Evolutionary conservation across 2,797 vertebrate genomes (phyloP), one percentile per base, ranked within the genome.

Genomic region (Poecilia velifera): DNA sequence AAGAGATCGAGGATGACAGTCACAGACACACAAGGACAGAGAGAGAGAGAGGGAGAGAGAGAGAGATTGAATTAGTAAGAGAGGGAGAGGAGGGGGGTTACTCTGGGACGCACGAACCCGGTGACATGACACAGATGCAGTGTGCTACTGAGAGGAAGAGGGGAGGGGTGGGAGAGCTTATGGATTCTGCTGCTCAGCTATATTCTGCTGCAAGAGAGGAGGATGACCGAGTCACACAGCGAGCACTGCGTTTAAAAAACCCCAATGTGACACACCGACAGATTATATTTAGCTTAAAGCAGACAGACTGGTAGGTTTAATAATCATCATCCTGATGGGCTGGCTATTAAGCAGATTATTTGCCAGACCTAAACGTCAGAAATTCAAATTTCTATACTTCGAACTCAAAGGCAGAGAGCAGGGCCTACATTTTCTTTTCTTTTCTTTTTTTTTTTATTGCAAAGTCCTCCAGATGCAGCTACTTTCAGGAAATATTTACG

Each of bases 81-180:
- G 87, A 70, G 87, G 87, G 83, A 36, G 84, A 49, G 72, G 70
- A 39, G 59, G 81, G 79, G 86, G 93, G 91, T 94, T 94, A 95
- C 90, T 89, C 84, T 45, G 81, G 95, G 94, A 94, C 90, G 73
- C 82, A 73, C 93, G 89, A 95, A 95, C 94, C 86, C 90, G 83
- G 86, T 95, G 95, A 95, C 95, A 94, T 94, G 94, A 95, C 94
- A 94, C 93, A 95, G 94, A 95, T 94, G 91, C 93, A 95, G 81
- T 76, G 80, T 87, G 91, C 92, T 88, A 89, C 87, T 86, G 91
- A 76, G 82, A 82, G 73, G 73, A 82, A 73, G 80, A 84, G 79
- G 89, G 86, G 82, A 82, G 86, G 84, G 76, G 55, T 77, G 88
- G 87, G 83, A 79, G 66, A 81, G 85, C 76, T 51, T 28, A 28